Percentiles rank a stretch among this genome's conserved stretches.
phyloP scores from a whole-genome alignment of 2,113 vertebrate species.

The Trichomycterus rosablanca region DNA sequence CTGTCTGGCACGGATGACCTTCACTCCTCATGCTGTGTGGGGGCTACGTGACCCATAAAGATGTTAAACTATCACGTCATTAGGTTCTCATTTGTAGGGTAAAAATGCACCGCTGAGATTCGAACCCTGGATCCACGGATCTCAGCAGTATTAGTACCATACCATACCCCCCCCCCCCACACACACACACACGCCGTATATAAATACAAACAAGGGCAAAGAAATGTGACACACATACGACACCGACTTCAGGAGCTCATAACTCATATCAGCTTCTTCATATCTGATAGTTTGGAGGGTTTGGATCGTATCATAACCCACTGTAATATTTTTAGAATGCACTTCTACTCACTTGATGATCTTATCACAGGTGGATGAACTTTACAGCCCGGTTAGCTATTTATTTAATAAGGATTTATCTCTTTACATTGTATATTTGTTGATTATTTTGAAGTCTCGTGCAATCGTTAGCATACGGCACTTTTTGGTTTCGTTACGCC shows the following conservation, averaged over 20 bases:
- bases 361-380: slow-evolving; percentile 31
- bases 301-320: too few species aligned
- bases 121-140: neutral
- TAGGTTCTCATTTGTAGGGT: too few species aligned
- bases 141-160: too few species aligned
- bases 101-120: neutral
- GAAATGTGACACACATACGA: too few species aligned
- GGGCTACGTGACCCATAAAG: neutral
- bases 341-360: too few species aligned
- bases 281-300: too few species aligned
- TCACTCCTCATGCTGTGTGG: slow-evolving; percentile 41
- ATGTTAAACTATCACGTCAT: neutral
- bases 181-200: too few species aligned
- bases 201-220: too few species aligned
- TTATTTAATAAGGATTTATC: slow-evolving; percentile 66
- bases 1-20: slow-evolving; percentile 48
- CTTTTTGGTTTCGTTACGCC: slow-evolving; percentile 65
- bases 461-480: slow-evolving; percentile 73
- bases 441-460: slow-evolving; percentile 66
- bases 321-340: too few species aligned
- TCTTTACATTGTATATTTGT: slow-evolving; percentile 71
- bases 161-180: too few species aligned
- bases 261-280: too few species aligned
- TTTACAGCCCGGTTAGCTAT: slow-evolving; percentile 55
- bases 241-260: too few species aligned